Percentiles rank a stretch among this genome's conserved stretches.
Conservation (phyloP, 2,888 invertebrate species). For the Clunio marinus region DNA sequence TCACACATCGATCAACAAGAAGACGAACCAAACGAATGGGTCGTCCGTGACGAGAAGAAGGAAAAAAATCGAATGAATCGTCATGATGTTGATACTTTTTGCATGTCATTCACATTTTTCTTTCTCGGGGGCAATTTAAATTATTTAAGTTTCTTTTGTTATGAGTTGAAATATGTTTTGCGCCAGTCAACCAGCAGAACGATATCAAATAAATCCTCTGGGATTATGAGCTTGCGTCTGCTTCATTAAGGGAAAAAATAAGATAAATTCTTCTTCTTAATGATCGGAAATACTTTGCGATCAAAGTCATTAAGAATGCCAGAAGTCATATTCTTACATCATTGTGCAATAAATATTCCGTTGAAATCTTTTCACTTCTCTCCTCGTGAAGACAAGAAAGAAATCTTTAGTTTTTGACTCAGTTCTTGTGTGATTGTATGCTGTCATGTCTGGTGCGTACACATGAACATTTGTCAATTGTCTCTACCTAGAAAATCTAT, state of each 20-base stretch:
- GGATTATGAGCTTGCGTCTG: too few species aligned
- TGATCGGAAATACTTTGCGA: too few species aligned
- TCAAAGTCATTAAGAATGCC: too few species aligned
- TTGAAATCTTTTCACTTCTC: too few species aligned
- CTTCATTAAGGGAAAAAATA: too few species aligned
- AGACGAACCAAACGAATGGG: not conserved
- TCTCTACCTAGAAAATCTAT: not conserved
- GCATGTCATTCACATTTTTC: constrained; percentile 22
- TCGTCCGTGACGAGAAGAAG: not conserved
- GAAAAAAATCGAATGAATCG: not conserved
- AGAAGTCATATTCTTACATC: too few species aligned
- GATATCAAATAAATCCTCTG: too few species aligned
- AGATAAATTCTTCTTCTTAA: too few species aligned
- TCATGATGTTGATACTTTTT: constrained; percentile 8
- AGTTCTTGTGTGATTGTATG: not conserved
- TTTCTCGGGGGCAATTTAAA: not conserved
- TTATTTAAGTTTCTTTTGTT: not conserved
- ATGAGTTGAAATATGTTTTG: not conserved
- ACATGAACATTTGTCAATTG: not conserved
- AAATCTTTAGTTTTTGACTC: too few species aligned
- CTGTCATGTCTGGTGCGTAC: constrained; percentile 6
- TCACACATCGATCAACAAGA: constrained; percentile 24
- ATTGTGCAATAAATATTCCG: too few species aligned
- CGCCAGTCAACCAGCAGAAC: too few species aligned
- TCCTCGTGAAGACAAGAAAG: too few species aligned